These are phyloP conservation scores for Eulemur macaco DNA, from an alignment of 2,113 vertebrate species.

Conservation along the genomic window DNA sequence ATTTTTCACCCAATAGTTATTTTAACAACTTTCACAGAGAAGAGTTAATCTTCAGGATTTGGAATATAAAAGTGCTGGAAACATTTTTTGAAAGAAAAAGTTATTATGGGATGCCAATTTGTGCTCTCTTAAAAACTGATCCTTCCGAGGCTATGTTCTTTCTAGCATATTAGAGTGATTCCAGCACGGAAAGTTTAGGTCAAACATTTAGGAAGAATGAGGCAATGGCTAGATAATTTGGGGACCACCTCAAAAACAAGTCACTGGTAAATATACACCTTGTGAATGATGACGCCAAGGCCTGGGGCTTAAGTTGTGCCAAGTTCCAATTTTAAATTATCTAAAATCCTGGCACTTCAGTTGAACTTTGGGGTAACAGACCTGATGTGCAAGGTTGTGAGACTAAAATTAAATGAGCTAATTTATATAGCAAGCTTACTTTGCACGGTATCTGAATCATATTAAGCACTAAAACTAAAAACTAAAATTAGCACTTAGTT, in stretches of 20 bases:
- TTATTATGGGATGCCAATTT: neutral
- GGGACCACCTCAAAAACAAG: neutral
- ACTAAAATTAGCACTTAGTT: neutral
- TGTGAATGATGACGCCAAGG: neutral
- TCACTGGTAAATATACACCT: neutral
- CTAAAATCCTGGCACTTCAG: neutral
- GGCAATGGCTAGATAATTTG: neutral
- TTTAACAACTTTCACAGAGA: slow-evolving; percentile 57
- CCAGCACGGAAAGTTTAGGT: neutral
- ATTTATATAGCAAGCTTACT: neutral
- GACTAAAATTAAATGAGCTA: slow-evolving; percentile 9
- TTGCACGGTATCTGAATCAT: neutral
- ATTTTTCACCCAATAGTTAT: slow-evolving; percentile 33
- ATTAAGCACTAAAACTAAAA: slow-evolving; percentile 10
- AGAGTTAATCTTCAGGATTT: neutral
- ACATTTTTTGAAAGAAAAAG: neutral
- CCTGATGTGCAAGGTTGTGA: neutral
- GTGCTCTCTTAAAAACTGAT: neutral
- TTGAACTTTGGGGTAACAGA: neutral
- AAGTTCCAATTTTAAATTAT: neutral
- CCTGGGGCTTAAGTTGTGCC: neutral
- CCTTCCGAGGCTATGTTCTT: neutral
- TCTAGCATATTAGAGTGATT: neutral
- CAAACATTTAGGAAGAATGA: neutral
- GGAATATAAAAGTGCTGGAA: neutral